phyloP scores from a whole-genome alignment of 2,113 vertebrate species.

The Columba livia region DNA sequence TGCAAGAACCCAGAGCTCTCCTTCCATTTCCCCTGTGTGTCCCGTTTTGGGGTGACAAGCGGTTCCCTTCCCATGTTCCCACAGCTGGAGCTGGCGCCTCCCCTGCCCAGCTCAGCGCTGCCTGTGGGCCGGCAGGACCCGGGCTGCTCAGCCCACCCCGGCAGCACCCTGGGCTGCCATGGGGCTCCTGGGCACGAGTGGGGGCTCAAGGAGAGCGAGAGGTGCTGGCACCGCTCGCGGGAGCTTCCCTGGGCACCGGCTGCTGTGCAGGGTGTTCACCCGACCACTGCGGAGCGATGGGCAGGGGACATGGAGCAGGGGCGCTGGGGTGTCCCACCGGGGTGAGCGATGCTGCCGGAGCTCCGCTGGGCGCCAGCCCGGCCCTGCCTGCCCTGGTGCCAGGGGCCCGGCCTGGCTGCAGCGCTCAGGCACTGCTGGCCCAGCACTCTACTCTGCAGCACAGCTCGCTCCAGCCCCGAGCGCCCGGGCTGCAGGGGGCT shows the following conservation, averaged over 20 bases:
- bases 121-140: too few species aligned
- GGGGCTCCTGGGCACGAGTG: not conserved
- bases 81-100: not conserved
- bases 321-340: not conserved
- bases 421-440: not conserved
- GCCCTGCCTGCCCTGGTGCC: too few species aligned
- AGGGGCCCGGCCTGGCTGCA: not conserved
- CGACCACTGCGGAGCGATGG: not conserved
- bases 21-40: not conserved
- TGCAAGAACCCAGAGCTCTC: not conserved
- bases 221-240: too few species aligned
- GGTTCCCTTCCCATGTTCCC: not conserved
- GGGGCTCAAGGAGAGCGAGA: not conserved
- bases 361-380: not conserved
- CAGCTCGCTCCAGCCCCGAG: not conserved
- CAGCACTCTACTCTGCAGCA: not conserved
- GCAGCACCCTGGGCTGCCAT: not conserved
- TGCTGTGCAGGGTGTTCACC: not conserved
- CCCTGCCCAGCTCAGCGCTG: not conserved
- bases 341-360: not conserved
- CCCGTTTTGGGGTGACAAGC: not conserved
- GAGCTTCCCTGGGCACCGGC: not conserved
- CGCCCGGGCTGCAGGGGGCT: not conserved
- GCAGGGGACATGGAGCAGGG: too few species aligned
- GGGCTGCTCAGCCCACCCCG: not conserved